Percentiles rank a stretch among this genome's conserved stretches.
These are phyloP conservation scores for Salarias fasciatus DNA, from an alignment of 2,797 vertebrate genomes.

Conservation along the genomic window DNA sequence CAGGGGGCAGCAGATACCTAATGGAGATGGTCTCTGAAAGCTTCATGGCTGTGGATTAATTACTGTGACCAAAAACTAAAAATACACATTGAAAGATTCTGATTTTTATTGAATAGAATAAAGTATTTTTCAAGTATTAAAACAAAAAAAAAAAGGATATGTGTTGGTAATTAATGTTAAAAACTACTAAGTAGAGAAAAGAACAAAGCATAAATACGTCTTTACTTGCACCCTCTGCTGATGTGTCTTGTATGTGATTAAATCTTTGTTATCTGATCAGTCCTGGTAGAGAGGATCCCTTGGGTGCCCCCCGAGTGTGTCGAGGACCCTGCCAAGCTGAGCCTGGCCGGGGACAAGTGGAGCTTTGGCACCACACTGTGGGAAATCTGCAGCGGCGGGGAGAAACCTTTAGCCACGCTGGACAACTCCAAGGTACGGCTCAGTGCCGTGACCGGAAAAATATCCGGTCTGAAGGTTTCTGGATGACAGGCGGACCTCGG, in stretches of 20 bases:
- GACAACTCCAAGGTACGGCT: constrained; percentile 87
- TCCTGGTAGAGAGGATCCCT: constrained; percentile 95
- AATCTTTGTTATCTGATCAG: constrained; percentile 73
- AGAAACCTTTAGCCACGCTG: constrained; percentile 89
- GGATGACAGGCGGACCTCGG: too few species aligned
- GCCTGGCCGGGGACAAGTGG: constrained; percentile 93
- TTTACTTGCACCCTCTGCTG: too few species aligned
- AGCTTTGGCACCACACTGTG: constrained; percentile 96
- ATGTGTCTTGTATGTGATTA: too few species aligned
- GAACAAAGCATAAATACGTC: too few species aligned
- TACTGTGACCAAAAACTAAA: too few species aligned
- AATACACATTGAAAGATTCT: not conserved
- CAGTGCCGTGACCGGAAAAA: not conserved
- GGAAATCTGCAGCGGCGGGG: constrained; percentile 97
- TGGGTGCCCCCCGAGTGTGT: constrained; percentile 97
- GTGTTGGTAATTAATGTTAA: too few species aligned
- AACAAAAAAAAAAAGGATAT: too few species aligned
- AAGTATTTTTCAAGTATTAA: too few species aligned
- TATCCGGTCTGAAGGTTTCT: too few species aligned
- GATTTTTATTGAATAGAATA: too few species aligned
- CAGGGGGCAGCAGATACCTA: constrained; percentile 15
- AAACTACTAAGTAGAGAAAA: too few species aligned
- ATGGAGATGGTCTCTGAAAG: not conserved
- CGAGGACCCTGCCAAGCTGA: constrained; percentile 87
- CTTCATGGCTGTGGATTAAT: too few species aligned